Conservation (phyloP, 1,140 invertebrate species). For the Papilio dardanus region DNA sequence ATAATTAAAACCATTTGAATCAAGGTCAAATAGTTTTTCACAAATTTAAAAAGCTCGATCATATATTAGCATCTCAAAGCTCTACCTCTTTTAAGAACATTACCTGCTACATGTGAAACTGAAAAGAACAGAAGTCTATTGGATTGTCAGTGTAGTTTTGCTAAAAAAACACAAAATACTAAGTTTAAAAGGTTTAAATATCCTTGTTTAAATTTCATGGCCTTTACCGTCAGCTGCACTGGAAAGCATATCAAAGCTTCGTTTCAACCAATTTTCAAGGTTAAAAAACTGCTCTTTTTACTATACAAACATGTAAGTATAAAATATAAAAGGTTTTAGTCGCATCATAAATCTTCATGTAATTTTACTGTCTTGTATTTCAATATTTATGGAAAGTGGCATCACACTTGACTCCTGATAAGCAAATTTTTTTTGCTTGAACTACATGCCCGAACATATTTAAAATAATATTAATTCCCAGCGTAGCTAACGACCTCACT, state of each 20-base stretch:
- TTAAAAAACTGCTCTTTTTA: too few species aligned
- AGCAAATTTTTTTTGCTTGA: neutral
- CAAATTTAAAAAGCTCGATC: neutral
- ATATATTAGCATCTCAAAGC: neutral
- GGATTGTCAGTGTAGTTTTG: too few species aligned
- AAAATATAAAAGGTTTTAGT: neutral
- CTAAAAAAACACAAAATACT: too few species aligned
- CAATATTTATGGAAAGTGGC: slow-evolving; percentile 16
- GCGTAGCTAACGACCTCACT: slow-evolving; percentile 67
- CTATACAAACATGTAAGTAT: too few species aligned
- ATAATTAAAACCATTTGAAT: neutral
- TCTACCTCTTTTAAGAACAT: neutral
- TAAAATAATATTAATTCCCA: slow-evolving; percentile 74
- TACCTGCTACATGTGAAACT: neutral
- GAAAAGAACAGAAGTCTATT: too few species aligned
- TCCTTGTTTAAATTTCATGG: too few species aligned
- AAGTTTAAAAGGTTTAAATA: too few species aligned
- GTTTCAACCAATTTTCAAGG: too few species aligned
- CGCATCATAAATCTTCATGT: neutral
- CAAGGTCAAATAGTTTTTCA: neutral
- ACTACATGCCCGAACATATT: slow-evolving; percentile 42
- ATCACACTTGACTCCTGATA: slow-evolving; percentile 7
- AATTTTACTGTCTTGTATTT: slow-evolving; percentile 11
- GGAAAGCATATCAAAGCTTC: too few species aligned
- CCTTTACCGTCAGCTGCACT: too few species aligned